Evolutionary conservation across 2,113 vertebrate species (phyloP), one percentile per base, ranked within the genome.

Genomic region (Mesoclemmys tuberculata): DNA sequence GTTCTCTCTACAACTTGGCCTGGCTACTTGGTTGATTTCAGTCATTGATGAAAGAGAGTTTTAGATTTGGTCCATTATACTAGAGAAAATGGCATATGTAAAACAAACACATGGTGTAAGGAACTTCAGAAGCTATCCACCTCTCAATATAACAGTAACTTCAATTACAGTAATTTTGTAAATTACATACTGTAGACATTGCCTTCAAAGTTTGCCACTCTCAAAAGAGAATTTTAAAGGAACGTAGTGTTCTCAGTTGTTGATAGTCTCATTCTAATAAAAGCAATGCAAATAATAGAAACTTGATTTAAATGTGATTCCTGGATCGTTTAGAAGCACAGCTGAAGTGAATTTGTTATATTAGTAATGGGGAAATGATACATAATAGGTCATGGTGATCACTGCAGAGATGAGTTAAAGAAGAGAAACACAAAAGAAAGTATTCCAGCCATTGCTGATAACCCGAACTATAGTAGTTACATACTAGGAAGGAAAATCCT

Each of bases 131-230:
- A 89, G 94, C 92, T 83, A 11, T 31, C 71, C 56, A 21, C 88
- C 89, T 95, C 89, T 77, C 88, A 74, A 78, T 85, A 38, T 52
- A 93, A 94, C 93, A 93, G 79, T 87, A 91, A 94, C 93, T 94
- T 78, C 95, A 94, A 84, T 96, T 96, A 92, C 14, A 90, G 95
- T 95, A 87, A 92, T 96, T 97, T 96, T 82, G 93, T 88, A 97
- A 98, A 96, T 97, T 92, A 77, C 52, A 80, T 80, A 38, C 89
- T 96, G 79, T 81, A 80, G 74, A 88, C 93, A 91, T n/a, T 84
- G 84, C 88, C 80, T 96, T 79, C 80, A 26, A 38, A 87, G 58
- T 85, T 49, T 84, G 91, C 85, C 84, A 55, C 90, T 92, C 82
- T 46, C 16, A 83, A 83, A 90, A 87, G 82, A 81, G 94, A 93